phyloP scores from a whole-genome alignment of 2,797 vertebrate species.

The Gorsachius magnificus region DNA sequence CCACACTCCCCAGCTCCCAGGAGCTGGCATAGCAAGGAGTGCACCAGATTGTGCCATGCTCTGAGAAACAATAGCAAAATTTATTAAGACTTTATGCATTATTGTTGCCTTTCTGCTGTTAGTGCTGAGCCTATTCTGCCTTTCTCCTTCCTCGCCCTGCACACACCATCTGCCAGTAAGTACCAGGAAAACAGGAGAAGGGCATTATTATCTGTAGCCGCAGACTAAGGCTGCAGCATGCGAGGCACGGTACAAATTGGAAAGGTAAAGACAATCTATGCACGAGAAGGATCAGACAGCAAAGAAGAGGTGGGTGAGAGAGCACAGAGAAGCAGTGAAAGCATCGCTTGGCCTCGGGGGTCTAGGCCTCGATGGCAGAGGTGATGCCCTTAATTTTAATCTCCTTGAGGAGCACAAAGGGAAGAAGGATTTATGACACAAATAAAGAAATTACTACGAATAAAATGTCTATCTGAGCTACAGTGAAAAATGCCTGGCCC shows the following conservation, averaged over 20 bases:
- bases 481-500: conserved; percentile 26
- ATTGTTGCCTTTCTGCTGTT: not conserved
- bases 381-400: conserved; percentile 61
- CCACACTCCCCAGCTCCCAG: not conserved
- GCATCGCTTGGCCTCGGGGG: not conserved
- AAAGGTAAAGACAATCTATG: not conserved
- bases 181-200: not conserved
- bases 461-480: conserved; percentile 26
- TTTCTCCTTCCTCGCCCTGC: not conserved
- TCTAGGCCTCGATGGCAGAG: conserved; percentile 13
- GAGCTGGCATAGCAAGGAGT: not conserved
- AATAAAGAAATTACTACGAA: conserved; percentile 53
- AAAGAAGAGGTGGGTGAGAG: not conserved
- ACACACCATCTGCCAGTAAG: not conserved
- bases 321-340: not conserved
- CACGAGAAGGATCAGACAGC: not conserved
- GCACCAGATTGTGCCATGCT: not conserved
- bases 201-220: not conserved
- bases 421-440: conserved; percentile 49
- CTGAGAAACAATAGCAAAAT: conserved; percentile 4
- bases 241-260: not conserved
- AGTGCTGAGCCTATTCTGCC: not conserved
- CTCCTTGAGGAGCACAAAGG: not conserved
- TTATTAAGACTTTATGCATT: not conserved
- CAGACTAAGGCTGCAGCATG: not conserved